Evolutionary conservation across 2,113 vertebrate genomes (phyloP).

Genomic region (Cacatua alba): DNA sequence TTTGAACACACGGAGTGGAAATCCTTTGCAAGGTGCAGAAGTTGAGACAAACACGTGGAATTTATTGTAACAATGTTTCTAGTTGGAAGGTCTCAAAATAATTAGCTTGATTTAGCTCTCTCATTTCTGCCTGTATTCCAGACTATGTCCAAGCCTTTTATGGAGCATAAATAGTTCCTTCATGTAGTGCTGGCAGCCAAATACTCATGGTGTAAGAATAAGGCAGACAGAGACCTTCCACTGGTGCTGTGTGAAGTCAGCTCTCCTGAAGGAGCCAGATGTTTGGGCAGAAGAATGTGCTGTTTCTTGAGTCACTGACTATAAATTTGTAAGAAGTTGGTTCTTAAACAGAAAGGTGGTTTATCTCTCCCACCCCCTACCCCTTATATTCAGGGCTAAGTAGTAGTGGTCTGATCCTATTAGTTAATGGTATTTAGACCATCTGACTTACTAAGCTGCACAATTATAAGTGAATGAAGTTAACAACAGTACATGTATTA

Average conservation of each 20-base stretch:
- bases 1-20: background rate
- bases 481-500: background rate
- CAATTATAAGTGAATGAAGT: background rate
- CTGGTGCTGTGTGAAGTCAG: background rate
- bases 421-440: background rate
- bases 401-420: slow-evolving; percentile 34
- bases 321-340: slow-evolving; percentile 13
- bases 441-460: slow-evolving; percentile 2
- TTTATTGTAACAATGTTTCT: slow-evolving; percentile 38
- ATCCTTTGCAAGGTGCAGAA: background rate
- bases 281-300: background rate
- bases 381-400: background rate
- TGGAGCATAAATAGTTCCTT: slow-evolving; percentile 30
- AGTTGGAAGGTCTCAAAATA: slow-evolving; percentile 43
- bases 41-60: slow-evolving; percentile 6
- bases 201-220: background rate
- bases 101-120: slow-evolving; percentile 48
- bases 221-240: slow-evolving; percentile 21
- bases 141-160: background rate
- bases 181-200: background rate
- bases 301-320: background rate
- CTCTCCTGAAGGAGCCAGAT: slow-evolving; percentile 46
- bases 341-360: background rate
- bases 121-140: slow-evolving; percentile 23
- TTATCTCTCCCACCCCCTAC: background rate